Evolutionary conservation across 1,140 invertebrate genomes (phyloP), one percentile per base, ranked within the genome.

Genomic region (Solen grandis): DNA sequence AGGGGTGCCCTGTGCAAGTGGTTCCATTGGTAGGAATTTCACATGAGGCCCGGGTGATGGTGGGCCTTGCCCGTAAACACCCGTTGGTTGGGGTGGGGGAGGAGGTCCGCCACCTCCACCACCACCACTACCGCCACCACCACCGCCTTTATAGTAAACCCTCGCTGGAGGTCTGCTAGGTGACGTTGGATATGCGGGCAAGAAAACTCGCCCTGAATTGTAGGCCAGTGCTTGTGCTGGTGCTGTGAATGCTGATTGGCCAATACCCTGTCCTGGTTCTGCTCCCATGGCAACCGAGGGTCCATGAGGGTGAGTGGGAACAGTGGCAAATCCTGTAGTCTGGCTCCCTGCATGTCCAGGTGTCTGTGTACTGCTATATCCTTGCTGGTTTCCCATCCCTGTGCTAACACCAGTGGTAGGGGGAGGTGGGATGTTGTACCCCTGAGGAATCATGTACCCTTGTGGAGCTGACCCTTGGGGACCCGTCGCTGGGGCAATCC

Each of bases 1-100:
- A 62, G 76, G 76, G 69, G 76, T 79, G 46, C 76, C 76, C 54
- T 69, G 66, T 29, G 76, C 76, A n/a, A 79, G 65, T 59, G 76
- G 76, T 16, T 60, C 66, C 55, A 68, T 33, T 0, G 76, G 76
- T 22, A 79, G 27, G 66, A 79, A 79, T 10, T 57, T 36, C 1
- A 79, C 66, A 70, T 33, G 69, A 13, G 46, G 76, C 13, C 66
- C 65, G 50, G 76, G 76, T 33, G 76, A 79, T 25, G 13, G 31
- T 33, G 60, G 57, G 14, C 74, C 50, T n/a, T 25, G 14, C 16
- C 50, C 60, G 27, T 63, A 50, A 4, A 41, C n/a, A 16, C 65
- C 66, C 29, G 54, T 55, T 16, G 76, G 22, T 27, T 33, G 33
- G 5, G 19, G 29, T 0, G 62, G 52, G 1, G 50, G 50, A 2